phyloP scores from a whole-genome alignment of 1,140 invertebrate genomes.

The Protaetia brevitarsis region DNA sequence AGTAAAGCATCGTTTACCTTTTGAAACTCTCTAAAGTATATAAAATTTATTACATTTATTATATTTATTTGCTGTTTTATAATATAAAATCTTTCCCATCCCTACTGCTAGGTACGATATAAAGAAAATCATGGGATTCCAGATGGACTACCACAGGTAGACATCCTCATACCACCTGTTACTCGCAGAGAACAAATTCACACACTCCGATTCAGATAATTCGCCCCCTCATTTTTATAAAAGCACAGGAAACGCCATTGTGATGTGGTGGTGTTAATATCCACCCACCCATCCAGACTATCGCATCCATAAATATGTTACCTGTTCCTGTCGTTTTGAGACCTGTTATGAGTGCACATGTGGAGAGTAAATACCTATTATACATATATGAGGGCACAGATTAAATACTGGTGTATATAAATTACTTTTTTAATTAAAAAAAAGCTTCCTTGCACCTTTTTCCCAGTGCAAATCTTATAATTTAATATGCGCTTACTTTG shows the following conservation, averaged over 20 bases:
- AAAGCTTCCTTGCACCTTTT: neutral
- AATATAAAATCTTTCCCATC: too few species aligned
- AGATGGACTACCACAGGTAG: too few species aligned
- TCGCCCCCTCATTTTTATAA: neutral
- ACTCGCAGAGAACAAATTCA: neutral
- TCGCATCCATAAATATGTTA: neutral
- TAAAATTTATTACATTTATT: too few species aligned
- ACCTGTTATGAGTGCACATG: neutral
- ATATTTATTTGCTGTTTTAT: too few species aligned
- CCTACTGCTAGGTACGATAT: too few species aligned
- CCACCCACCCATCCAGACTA: neutral
- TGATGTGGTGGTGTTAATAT: neutral
- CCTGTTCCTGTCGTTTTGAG: neutral
- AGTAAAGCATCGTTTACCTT: too few species aligned
- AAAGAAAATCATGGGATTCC: too few species aligned
- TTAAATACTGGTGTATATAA: neutral
- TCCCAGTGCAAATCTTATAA: neutral
- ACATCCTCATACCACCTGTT: neutral
- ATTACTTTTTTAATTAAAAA: neutral
- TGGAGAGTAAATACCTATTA: too few species aligned
- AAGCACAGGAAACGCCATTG: neutral
- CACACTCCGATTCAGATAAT: neutral
- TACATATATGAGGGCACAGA: neutral
- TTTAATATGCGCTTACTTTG: neutral
- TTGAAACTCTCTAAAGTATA: too few species aligned